phyloP scores from a whole-genome alignment of 1,140 invertebrate genomes.

The Riptortus pedestris region DNA sequence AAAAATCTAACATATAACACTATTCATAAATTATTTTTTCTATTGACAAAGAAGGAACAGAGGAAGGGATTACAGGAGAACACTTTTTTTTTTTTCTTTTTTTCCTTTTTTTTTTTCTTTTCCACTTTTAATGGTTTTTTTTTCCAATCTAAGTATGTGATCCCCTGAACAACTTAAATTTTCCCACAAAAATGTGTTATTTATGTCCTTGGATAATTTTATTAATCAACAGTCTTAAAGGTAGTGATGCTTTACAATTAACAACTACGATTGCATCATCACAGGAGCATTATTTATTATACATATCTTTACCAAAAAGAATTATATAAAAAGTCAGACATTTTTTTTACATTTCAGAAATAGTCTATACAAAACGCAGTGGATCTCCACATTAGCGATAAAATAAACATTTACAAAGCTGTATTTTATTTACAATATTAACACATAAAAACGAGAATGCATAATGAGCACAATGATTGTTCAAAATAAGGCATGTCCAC shows the following conservation, averaged over 20 bases:
- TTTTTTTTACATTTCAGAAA: slow-evolving; percentile 21
- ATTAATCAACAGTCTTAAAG: slow-evolving; percentile 32
- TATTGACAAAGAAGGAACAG: slow-evolving; percentile 8
- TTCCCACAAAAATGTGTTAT: not conserved
- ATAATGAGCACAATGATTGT: slow-evolving; percentile 17
- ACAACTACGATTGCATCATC: slow-evolving; percentile 33
- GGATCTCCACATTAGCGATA: slow-evolving; percentile 28
- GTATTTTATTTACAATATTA: slow-evolving; percentile 30
- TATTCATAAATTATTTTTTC: slow-evolving; percentile 5
- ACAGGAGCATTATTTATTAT: slow-evolving; percentile 32
- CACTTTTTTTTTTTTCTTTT: slow-evolving; percentile 4
- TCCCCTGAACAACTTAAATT: slow-evolving; percentile 3
- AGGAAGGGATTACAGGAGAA: slow-evolving; percentile 12
- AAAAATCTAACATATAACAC: slow-evolving; percentile 6
- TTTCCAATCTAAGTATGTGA: not conserved
- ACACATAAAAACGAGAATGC: slow-evolving; percentile 24
- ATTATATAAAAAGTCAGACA: slow-evolving; percentile 26
- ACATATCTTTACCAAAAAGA: slow-evolving; percentile 23
- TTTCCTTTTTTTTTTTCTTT: not conserved
- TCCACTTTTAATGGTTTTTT: not conserved
- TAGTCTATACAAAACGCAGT: slow-evolving; percentile 25
- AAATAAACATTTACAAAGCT: slow-evolving; percentile 27
- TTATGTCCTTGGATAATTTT: slow-evolving; percentile 18
- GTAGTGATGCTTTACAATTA: slow-evolving; percentile 28
- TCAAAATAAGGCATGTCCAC: slow-evolving; percentile 21